A percentile compares a stretch with the other conserved stretches of the same genome.
Conservation (phyloP, 2,797 vertebrate species). For the Leptodactylus fallax region DNA sequence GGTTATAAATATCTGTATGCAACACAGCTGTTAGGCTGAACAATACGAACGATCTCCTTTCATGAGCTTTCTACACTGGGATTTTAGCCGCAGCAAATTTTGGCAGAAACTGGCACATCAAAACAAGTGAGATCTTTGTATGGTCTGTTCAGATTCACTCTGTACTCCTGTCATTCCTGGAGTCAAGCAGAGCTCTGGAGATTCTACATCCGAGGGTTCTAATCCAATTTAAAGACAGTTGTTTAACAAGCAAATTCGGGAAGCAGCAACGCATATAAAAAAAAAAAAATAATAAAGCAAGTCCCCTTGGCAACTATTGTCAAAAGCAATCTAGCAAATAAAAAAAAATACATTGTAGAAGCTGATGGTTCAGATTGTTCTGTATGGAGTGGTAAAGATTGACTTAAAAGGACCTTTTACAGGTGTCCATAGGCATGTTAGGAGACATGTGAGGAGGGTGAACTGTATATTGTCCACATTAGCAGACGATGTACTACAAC, state of each 20-base stretch:
- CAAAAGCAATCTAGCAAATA: conserved; percentile 52
- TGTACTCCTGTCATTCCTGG: conserved; percentile 13
- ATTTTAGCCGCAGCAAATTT: conserved; percentile 72
- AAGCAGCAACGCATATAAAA: conserved; percentile 58
- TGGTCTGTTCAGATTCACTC: conserved; percentile 51
- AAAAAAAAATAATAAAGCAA: conserved; percentile 33
- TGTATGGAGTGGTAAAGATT: conserved; percentile 56
- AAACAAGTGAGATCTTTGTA: conserved; percentile 63
- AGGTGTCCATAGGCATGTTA: background rate
- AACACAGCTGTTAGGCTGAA: conserved; percentile 71
- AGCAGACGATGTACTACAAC: no score
- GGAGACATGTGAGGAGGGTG: no score
- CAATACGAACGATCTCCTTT: conserved; percentile 68
- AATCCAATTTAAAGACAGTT: conserved; percentile 62
- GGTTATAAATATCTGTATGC: conserved; percentile 72
- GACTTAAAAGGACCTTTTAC: background rate
- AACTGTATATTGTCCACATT: no score
- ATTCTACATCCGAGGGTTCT: conserved; percentile 35
- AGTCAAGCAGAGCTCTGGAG: conserved; percentile 57
- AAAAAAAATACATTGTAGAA: background rate
- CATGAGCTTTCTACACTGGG: conserved; percentile 71
- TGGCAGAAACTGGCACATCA: conserved; percentile 69
- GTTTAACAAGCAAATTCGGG: conserved; percentile 57
- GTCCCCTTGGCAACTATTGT: conserved; percentile 56
- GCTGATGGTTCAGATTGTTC: conserved; percentile 31